phyloP scores from a whole-genome alignment of 2,888 invertebrate genomes.

The Rhingia campestris region DNA sequence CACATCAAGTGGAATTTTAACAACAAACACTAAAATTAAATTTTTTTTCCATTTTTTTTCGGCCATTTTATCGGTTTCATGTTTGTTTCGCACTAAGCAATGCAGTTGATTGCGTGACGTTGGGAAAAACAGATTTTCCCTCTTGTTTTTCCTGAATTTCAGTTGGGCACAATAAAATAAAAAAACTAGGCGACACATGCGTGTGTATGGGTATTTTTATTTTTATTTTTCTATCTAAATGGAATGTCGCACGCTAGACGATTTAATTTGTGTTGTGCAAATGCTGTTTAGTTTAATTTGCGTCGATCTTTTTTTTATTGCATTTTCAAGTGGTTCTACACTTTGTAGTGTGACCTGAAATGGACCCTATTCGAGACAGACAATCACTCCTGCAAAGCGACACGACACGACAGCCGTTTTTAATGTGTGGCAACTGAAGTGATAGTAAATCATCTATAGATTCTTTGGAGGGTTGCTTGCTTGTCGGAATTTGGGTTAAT shows the following conservation, averaged over 20 bases:
- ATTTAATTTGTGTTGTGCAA: slow-evolving; percentile 56
- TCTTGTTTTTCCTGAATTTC: slow-evolving; percentile 19
- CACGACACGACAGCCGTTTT: slow-evolving; percentile 2
- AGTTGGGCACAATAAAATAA: neutral
- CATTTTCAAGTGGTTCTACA: slow-evolving; percentile 23
- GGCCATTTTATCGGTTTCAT: slow-evolving; percentile 14
- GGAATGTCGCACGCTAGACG: slow-evolving; percentile 59
- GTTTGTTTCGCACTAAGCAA: slow-evolving; percentile 27
- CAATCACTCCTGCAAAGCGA: neutral
- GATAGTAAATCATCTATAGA: slow-evolving; percentile 60
- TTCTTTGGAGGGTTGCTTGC: slow-evolving; percentile 19
- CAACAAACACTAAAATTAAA: slow-evolving; percentile 7
- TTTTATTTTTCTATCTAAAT: slow-evolving; percentile 20
- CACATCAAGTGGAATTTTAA: slow-evolving; percentile 33
- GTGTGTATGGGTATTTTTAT: neutral
- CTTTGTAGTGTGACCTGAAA: slow-evolving; percentile 33
- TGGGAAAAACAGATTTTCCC: slow-evolving; percentile 23
- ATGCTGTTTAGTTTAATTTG: slow-evolving; percentile 7
- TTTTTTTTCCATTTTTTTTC: slow-evolving; percentile 12
- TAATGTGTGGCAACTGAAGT: slow-evolving; percentile 60
- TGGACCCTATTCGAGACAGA: neutral
- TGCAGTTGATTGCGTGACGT: slow-evolving; percentile 59
- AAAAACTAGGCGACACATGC: neutral
- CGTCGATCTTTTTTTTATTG: neutral
- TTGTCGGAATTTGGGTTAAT: slow-evolving; percentile 57